Evolutionary conservation across 1,140 invertebrate genomes (phyloP).

Genomic region (Nymphalis io): DNA sequence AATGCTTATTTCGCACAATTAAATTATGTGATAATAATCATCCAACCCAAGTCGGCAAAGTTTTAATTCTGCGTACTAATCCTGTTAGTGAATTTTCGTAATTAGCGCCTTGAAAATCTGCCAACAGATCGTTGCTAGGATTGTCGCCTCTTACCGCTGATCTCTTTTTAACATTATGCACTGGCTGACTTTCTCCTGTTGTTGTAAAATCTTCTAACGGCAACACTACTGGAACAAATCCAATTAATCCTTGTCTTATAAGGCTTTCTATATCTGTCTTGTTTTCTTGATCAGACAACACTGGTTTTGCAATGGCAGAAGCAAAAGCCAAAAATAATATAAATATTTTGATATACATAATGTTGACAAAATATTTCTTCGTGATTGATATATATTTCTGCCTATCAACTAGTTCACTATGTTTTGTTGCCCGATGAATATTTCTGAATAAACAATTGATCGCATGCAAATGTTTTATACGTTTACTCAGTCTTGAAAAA

Average conservation of each 20-base stretch:
- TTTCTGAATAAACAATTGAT: slow-evolving; percentile 42
- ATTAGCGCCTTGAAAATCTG: slow-evolving; percentile 51
- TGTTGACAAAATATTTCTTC: neutral
- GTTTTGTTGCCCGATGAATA: slow-evolving; percentile 28
- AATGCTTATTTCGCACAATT: neutral
- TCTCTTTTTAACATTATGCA: slow-evolving; percentile 58
- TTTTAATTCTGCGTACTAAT: slow-evolving; percentile 66
- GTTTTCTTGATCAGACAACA: slow-evolving; percentile 43
- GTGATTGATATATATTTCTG: neutral
- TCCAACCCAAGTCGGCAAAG: slow-evolving; percentile 56
- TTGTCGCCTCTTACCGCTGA: slow-evolving; percentile 56
- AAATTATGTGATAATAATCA: slow-evolving; percentile 32
- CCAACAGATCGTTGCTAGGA: slow-evolving; percentile 56
- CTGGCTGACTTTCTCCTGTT: slow-evolving; percentile 37
- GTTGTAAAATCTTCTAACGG: slow-evolving; percentile 40
- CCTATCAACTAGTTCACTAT: slow-evolving; percentile 27
- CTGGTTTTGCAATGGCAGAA: slow-evolving; percentile 42
- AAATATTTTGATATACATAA: slow-evolving; percentile 55
- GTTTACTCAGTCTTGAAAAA: slow-evolving; percentile 32
- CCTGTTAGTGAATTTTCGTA: slow-evolving; percentile 50
- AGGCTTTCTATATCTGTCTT: slow-evolving; percentile 47
- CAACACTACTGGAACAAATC: slow-evolving; percentile 52
- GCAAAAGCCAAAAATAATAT: slow-evolving; percentile 50
- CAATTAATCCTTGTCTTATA: slow-evolving; percentile 47
- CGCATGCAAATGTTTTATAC: slow-evolving; percentile 59